A percentile compares a stretch with the other conserved stretches of the same genome.
Evolutionary conservation across 2,113 vertebrate species (phyloP).

Genomic region (Brienomyrus brachyistius): DNA sequence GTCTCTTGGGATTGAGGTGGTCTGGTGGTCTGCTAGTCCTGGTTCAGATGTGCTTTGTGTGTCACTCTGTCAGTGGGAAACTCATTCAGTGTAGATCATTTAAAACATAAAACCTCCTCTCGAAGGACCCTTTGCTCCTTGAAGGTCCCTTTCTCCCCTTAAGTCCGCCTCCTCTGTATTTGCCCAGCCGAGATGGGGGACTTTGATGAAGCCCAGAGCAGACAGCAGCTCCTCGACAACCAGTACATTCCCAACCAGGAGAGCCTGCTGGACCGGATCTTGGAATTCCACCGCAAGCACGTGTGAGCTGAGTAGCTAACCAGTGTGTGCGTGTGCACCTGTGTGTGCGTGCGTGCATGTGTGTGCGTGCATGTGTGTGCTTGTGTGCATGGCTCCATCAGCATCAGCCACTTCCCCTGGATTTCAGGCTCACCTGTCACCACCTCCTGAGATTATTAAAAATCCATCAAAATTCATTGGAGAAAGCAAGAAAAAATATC

Average conservation of each 20-base stretch:
- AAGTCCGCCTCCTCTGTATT: neutral
- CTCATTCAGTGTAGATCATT: neutral
- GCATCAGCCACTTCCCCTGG: neutral
- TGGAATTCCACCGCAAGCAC: conserved; percentile 88
- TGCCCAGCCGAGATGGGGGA: conserved; percentile 90
- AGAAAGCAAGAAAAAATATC: neutral
- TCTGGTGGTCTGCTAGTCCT: neutral
- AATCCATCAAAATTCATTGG: neutral
- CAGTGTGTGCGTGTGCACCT: neutral
- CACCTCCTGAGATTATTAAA: neutral
- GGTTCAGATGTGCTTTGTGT: neutral
- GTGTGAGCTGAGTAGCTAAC: conserved; percentile 64
- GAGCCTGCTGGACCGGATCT: conserved; percentile 86
- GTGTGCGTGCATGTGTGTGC: neutral
- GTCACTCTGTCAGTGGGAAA: neutral
- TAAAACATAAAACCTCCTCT: neutral
- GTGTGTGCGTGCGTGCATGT: too few relatives aligned
- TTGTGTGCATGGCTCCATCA: neutral
- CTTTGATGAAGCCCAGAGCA: conserved; percentile 86
- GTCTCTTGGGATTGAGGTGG: neutral
- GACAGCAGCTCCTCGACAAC: conserved; percentile 89
- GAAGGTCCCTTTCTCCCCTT: neutral
- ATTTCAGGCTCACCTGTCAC: neutral
- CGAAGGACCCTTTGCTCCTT: neutral
- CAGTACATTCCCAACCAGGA: conserved; percentile 96